Evolutionary conservation across 64 coral and sea anemone species (phyloP), one percentile per base, ranked within the genome.

Genomic region (Montipora foliosa): DNA sequence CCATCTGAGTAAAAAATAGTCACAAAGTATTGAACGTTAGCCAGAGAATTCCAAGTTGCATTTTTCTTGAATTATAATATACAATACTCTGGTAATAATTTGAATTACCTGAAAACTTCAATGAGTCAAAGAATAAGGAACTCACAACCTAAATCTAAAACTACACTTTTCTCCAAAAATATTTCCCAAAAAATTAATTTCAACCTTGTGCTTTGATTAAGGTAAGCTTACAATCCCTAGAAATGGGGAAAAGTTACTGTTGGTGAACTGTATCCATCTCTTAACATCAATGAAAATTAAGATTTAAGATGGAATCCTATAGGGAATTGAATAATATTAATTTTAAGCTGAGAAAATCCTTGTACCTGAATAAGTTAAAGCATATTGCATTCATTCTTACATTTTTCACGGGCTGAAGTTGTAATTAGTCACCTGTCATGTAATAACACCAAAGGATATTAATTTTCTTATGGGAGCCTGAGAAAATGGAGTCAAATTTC

Each of bases 171-270:
- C 71, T 74, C 71, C 71, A 74, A 74, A 74, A 74, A 74, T 74
- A 74, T 74, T 74, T 74, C 71, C 71, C 71, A 24, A 74, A 74
- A 74, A 74, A 74, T 44, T 44, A 10, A 74, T 74, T 74, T 74
- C 71, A 74, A 74, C 71, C 71, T 64, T 74, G 71, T 74, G 71
- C 71, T 74, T 74, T 74, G 25, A 74, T 74, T 74, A 74, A 74
- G n/a, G n/a, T 74, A 74, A 74, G 71, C 71, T 74, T 74, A 24
- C 25, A 24, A 74, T 74, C 71, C 71, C 71, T 74, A 25, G 71
- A 74, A 74, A 21, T 74, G 71, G 71, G 71, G n/a, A 74, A 44
- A 74, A 74, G n/a, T 25, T 21, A 74, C 71, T 20, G 71, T 25
- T 44, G 21, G 24, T 74, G 11, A 74, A 74, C n/a, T 74, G n/a